These are phyloP conservation scores for Corythornis cristatus DNA, from an alignment of 2,113 vertebrate genomes.

Conservation along the genomic window DNA sequence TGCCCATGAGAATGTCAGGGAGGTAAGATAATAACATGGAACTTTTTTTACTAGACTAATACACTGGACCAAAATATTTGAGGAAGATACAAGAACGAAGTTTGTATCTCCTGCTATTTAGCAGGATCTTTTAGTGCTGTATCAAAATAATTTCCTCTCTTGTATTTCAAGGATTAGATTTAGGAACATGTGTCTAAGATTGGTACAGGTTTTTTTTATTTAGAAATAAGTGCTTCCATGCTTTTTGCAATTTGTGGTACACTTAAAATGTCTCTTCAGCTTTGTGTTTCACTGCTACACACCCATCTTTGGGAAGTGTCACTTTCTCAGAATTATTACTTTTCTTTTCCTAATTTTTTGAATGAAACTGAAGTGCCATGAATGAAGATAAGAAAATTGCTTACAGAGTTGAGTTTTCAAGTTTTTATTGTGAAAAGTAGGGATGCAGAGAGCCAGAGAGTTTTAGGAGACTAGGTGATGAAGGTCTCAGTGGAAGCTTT, in stretches of 20 bases:
- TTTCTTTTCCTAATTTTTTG: constrained; percentile 44
- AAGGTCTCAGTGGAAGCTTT: not conserved
- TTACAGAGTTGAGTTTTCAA: not conserved
- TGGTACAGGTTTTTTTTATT: constrained; percentile 79
- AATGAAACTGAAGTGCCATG: constrained; percentile 46
- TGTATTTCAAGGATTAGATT: constrained; percentile 67
- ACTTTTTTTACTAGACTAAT: not conserved
- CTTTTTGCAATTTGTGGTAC: constrained; percentile 76
- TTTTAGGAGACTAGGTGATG: not conserved
- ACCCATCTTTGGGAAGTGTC: constrained; percentile 68
- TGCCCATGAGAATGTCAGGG: not conserved
- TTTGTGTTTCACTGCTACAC: constrained; percentile 68
- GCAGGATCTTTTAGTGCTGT: constrained; percentile 50
- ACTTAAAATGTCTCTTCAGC: constrained; percentile 77
- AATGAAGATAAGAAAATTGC: constrained; percentile 54
- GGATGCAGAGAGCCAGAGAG: not conserved
- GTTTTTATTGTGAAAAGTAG: not conserved
- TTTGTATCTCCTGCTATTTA: constrained; percentile 50
- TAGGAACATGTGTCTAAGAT: constrained; percentile 66
- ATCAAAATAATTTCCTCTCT: constrained; percentile 54
- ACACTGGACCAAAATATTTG: constrained; percentile 5
- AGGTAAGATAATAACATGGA: not conserved
- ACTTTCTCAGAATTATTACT: constrained; percentile 58
- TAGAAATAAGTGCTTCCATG: constrained; percentile 79
- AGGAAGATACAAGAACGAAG: not conserved